Evolutionary conservation across 1,140 invertebrate genomes (phyloP).

Genomic region (Frieseomelitta varia): DNA sequence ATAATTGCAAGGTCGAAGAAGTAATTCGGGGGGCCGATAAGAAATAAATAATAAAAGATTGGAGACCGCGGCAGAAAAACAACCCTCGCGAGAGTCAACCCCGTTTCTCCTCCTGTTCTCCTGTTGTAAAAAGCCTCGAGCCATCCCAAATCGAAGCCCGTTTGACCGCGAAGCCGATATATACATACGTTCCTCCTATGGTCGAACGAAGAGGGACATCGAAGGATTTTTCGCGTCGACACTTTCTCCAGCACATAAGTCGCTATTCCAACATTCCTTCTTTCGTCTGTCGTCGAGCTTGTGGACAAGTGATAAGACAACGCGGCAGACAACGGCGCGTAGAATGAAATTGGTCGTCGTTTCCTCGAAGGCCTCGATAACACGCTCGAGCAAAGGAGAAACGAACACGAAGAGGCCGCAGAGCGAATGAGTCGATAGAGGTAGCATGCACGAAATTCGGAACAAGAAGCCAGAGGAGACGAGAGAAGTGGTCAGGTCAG

Average conservation of each 20-base stretch:
- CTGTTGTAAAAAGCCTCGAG: conserved; percentile 69
- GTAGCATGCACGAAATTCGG: neutral
- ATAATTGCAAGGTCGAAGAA: neutral
- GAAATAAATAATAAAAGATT: neutral
- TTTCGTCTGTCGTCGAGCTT: conserved; percentile 56
- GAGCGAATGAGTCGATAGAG: neutral
- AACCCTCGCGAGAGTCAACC: conserved; percentile 11
- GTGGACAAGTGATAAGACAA: conserved; percentile 35
- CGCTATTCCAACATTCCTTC: conserved; percentile 66
- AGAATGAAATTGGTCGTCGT: neutral
- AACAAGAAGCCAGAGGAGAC: neutral
- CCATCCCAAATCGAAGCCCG: conserved; percentile 64
- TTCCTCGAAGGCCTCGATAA: neutral
- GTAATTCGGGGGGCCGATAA: neutral
- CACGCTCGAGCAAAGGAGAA: too few species aligned
- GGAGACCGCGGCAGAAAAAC: conserved; percentile 19
- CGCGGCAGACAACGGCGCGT: neutral
- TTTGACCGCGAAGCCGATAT: conserved; percentile 29
- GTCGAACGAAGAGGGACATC: conserved; percentile 35
- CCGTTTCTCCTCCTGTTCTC: conserved; percentile 46
- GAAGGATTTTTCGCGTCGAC: conserved; percentile 40
- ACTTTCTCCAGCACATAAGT: conserved; percentile 59
- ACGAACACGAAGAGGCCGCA: neutral
- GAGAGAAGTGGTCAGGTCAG: conserved; percentile 2
- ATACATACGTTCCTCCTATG: conserved; percentile 23